Evolutionary conservation across 1,140 invertebrate genomes (phyloP).

Genomic region (Trissolcus basalis): DNA sequence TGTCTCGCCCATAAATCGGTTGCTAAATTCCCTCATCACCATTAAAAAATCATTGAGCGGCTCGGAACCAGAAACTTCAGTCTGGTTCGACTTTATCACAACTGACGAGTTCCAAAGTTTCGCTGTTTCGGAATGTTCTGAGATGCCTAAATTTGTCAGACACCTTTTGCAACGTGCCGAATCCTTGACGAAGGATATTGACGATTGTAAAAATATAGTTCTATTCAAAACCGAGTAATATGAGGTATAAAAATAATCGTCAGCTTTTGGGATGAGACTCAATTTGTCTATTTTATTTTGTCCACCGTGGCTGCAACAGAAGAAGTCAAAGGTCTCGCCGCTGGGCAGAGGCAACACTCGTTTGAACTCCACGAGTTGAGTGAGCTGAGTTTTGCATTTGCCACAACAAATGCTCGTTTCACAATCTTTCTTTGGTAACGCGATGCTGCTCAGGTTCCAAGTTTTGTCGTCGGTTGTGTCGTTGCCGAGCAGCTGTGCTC

Average conservation of each 20-base stretch:
- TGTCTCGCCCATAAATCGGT: constrained; percentile 58
- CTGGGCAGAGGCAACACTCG: constrained; percentile 69
- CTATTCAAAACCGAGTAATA: constrained; percentile 64
- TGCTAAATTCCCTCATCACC: constrained; percentile 61
- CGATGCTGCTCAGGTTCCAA: constrained; percentile 13
- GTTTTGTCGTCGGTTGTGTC: constrained; percentile 34
- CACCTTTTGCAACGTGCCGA: constrained; percentile 66
- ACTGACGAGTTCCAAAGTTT: constrained; percentile 71
- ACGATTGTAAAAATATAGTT: no score
- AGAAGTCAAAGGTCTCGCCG: constrained; percentile 69
- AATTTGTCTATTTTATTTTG: constrained; percentile 10
- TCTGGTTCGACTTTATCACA: constrained; percentile 51
- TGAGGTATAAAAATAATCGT: constrained; percentile 69
- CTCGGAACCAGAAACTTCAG: constrained; percentile 29
- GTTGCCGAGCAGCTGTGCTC: constrained; percentile 64
- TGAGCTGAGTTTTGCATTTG: constrained; percentile 63
- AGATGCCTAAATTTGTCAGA: constrained; percentile 64
- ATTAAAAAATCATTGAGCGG: constrained; percentile 68
- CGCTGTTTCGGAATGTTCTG: constrained; percentile 44
- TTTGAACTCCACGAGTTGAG: constrained; percentile 53
- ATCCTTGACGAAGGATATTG: constrained; percentile 54
- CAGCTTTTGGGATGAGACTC: constrained; percentile 59
- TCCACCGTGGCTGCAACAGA: constrained; percentile 67
- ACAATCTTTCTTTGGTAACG: constrained; percentile 22
- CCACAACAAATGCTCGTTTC: constrained; percentile 55